Percentiles rank a stretch among this genome's conserved stretches.
Evolutionary conservation across 1,140 invertebrate species (phyloP).

Genomic region (Muscidifurax raptorellus): DNA sequence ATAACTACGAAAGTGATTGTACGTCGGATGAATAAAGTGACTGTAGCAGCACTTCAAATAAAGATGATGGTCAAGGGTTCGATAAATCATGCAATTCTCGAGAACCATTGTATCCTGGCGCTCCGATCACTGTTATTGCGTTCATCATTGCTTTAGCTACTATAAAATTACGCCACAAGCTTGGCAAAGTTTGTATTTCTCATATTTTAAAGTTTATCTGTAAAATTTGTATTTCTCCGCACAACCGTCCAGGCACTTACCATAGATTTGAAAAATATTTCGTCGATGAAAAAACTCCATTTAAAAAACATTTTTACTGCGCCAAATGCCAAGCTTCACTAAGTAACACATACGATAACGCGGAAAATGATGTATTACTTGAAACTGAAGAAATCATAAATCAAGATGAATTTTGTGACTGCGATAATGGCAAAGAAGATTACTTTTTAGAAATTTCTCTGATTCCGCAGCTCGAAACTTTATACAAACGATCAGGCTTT

Average conservation of each 20-base stretch:
- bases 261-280: slow-evolving; percentile 15
- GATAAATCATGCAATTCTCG: too few relatives aligned
- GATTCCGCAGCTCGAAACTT: slow-evolving; percentile 24
- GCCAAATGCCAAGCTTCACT: neutral
- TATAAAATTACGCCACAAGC: neutral
- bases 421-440: neutral
- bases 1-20: neutral
- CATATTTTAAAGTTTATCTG: neutral
- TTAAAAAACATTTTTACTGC: slow-evolving; percentile 12
- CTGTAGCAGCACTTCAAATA: neutral
- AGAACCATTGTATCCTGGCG: neutral
- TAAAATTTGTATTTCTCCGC: neutral
- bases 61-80: neutral
- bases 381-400: neutral
- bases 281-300: neutral
- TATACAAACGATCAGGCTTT: slow-evolving; percentile 38
- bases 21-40: neutral
- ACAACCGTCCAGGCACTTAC: neutral
- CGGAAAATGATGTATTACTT: too few relatives aligned
- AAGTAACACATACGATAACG: neutral
- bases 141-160: neutral
- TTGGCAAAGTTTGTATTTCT: neutral
- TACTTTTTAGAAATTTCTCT: slow-evolving; percentile 46
- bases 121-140: neutral
- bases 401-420: neutral